Evolutionary conservation across 1,140 invertebrate genomes (phyloP), one percentile per base, ranked within the genome.

Genomic region (Drosophila oshimai): DNA sequence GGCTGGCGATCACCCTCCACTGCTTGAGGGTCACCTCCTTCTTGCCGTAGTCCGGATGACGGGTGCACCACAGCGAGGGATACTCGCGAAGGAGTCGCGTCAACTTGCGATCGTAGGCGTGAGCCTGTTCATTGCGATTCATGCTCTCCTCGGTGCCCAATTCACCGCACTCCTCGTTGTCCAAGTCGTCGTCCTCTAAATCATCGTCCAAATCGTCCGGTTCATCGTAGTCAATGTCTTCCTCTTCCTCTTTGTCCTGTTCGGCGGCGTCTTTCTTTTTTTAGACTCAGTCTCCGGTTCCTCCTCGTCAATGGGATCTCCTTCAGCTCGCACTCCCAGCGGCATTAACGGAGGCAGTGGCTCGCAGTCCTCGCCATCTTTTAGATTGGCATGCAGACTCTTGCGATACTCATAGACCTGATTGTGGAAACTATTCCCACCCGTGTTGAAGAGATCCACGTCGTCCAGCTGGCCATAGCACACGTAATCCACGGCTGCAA

Each of bases 371-470:
- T 90, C 72, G 12, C 84, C 89, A 13, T 90, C 81, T 26, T 90
- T 83, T 0, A 90, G 57, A 54, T 90, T 90, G 1, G 84, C 84
- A 47, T 89, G 74, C 44, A 90, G 58, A 51, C 89, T 90, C 22
- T 90, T 90, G 13, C 89, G 77, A 33, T 90, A 90, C 24, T 90
- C 89, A 29, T 90, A 90, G 4, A 90, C 89, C 41, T 90, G 89
- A 41, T 89, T 79, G 20, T 90, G 89, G 20, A 90, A 90, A 7
- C 89, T 90, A 41, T 89, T 87, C 20, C 68, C 53, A 15, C 84
- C 89, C 9, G 72, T 89, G 45, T 89, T 90, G 15, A 77, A 90
- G 2, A 90, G 65, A 76, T 90, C 89, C 39, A 90, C 89, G 41
- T 90, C 89, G 7, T 90, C 89, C 60, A 90, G 39, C 53, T 90